These are phyloP conservation scores for Sorex araneus DNA, from an alignment of 2,113 vertebrate genomes.

Conservation along the genomic window DNA sequence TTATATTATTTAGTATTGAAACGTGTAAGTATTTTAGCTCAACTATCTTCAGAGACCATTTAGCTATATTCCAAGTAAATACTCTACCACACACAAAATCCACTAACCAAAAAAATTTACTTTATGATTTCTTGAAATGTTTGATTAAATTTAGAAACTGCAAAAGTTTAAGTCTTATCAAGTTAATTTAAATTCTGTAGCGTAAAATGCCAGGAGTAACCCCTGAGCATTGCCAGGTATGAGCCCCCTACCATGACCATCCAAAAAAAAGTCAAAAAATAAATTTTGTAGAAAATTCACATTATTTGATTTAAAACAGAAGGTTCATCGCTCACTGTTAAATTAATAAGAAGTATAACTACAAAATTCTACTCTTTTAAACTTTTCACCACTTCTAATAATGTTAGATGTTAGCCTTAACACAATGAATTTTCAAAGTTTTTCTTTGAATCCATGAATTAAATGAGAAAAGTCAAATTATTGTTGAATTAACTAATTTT, in stretches of 20 bases:
- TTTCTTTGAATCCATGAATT: conserved; percentile 20
- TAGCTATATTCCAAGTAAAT: conserved; percentile 28
- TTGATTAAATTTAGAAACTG: not conserved
- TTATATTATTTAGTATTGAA: conserved; percentile 8
- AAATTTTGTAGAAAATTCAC: conserved; percentile 6
- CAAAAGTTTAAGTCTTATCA: not conserved
- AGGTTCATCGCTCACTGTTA: not conserved
- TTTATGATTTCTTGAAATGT: conserved; percentile 15
- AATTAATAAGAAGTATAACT: not conserved
- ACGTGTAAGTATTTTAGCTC: not conserved
- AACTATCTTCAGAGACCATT: not conserved
- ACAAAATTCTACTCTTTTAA: conserved; percentile 2
- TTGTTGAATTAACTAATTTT: not conserved
- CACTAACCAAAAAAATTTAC: conserved; percentile 6
- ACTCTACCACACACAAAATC: conserved; percentile 39
- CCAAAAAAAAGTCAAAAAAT: too few relatives aligned
- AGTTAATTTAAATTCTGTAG: not conserved
- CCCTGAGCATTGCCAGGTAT: too few relatives aligned
- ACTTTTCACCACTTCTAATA: conserved; percentile 23
- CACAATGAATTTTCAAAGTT: conserved; percentile 57
- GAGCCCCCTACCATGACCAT: too few relatives aligned
- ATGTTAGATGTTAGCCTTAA: conserved; percentile 18
- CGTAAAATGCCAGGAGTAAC: too few relatives aligned
- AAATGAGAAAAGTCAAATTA: not conserved
- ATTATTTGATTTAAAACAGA: conserved; percentile 25